phyloP scores from a whole-genome alignment of 2,797 vertebrate species.

The Pseudocheirus occidentalis region DNA sequence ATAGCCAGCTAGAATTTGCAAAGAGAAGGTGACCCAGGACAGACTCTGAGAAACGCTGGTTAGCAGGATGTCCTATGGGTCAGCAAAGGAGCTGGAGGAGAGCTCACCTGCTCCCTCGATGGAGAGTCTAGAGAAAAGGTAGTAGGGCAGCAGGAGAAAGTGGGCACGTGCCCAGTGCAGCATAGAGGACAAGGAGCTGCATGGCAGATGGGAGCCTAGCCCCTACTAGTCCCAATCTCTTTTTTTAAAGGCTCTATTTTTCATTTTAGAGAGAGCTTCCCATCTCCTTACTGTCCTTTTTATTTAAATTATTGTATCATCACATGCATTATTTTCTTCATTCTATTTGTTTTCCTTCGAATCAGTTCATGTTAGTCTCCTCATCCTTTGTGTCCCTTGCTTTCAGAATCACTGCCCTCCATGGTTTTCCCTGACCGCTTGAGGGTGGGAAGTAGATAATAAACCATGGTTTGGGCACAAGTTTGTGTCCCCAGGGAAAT shows the following conservation, averaged over 20 bases:
- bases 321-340: background rate
- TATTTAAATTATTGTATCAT: background rate
- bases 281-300: background rate
- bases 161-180: background rate
- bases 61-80: background rate
- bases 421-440: background rate
- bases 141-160: background rate
- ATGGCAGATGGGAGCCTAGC: background rate
- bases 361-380: background rate
- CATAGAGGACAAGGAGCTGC: background rate
- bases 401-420: background rate
- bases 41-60: background rate
- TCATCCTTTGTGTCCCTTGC: background rate
- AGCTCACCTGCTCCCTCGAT: background rate
- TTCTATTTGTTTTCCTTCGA: background rate
- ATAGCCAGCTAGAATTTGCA: background rate
- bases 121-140: background rate
- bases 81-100: background rate
- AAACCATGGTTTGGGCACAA: background rate
- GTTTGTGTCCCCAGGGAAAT: background rate
- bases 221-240: background rate
- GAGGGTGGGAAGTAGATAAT: background rate
- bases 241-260: background rate
- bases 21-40: background rate
- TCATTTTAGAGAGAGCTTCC: background rate